phyloP scores from a whole-genome alignment of 2,888 invertebrate species.

The Ephialtes manifestator region DNA sequence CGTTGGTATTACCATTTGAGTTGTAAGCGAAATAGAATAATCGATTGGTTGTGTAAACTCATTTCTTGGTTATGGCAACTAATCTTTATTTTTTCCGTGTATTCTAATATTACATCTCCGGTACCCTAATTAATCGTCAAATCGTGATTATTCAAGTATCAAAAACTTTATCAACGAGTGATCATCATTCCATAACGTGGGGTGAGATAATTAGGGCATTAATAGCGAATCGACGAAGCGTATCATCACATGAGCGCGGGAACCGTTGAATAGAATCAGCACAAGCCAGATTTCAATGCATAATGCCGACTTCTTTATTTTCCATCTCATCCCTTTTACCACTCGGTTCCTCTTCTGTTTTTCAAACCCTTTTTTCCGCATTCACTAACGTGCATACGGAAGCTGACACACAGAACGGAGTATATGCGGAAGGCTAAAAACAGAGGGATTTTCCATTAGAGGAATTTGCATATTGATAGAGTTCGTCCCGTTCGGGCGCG shows the following conservation, averaged over 20 bases:
- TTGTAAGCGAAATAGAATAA: too few relatives aligned
- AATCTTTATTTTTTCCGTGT: too few relatives aligned
- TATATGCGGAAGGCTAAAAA: constrained; percentile 63
- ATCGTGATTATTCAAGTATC: neutral
- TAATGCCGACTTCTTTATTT: constrained; percentile 44
- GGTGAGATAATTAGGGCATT: constrained; percentile 5
- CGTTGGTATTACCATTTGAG: too few relatives aligned
- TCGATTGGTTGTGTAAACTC: too few relatives aligned
- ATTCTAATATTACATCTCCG: neutral
- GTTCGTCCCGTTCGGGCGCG: constrained; percentile 63
- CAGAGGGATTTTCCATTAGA: constrained; percentile 79
- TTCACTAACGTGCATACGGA: constrained; percentile 4
- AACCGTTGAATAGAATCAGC: constrained; percentile 6
- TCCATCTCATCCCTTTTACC: constrained; percentile 49
- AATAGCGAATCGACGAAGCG: constrained; percentile 16
- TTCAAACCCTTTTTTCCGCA: constrained; percentile 14
- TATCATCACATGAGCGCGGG: neutral
- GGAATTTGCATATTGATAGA: constrained; percentile 82
- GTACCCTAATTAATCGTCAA: neutral
- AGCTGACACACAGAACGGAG: constrained; percentile 19
- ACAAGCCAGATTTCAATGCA: constrained; percentile 55
- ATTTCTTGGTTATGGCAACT: too few relatives aligned
- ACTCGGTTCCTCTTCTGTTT: constrained; percentile 37
- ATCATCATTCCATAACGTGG: neutral
- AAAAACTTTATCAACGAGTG: neutral